Percentiles rank a stretch among this genome's conserved stretches.
phyloP scores from a whole-genome alignment of 2,888 invertebrate species.

The Scrobipalpa costella region DNA sequence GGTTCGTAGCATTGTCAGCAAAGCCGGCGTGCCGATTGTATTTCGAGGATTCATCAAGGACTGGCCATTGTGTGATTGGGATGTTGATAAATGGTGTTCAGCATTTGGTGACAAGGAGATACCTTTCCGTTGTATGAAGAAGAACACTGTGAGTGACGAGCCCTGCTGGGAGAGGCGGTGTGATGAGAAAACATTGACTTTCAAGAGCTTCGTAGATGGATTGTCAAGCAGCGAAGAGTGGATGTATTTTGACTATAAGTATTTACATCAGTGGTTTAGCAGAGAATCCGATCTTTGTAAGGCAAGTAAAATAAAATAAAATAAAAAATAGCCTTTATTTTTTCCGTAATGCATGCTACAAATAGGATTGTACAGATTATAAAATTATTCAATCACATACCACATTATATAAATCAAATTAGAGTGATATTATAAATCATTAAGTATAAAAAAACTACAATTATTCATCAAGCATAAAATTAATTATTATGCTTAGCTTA shows the following conservation, averaged over 20 bases:
- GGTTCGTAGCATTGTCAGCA: constrained; percentile 50
- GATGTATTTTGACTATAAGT: constrained; percentile 93
- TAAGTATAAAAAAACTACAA: no score
- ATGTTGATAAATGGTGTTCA: constrained; percentile 80
- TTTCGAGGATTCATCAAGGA: constrained; percentile 75
- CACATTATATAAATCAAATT: no score
- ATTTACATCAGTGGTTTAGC: constrained; percentile 85
- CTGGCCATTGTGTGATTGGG: constrained; percentile 83
- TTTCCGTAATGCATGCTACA: no score
- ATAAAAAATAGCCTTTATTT: no score
- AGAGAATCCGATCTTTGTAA: constrained; percentile 79
- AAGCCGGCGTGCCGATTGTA: constrained; percentile 71
- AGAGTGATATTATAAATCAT: no score
- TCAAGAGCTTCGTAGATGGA: constrained; percentile 82
- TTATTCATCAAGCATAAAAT: no score
- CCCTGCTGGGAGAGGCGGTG: constrained; percentile 92
- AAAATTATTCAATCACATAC: no score
- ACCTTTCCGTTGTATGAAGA: constrained; percentile 78
- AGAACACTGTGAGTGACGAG: constrained; percentile 64
- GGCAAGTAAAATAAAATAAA: constrained; percentile 56
- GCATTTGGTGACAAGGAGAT: constrained; percentile 79
- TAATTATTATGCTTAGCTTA: no score
- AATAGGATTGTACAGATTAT: no score
- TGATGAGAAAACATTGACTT: constrained; percentile 77
- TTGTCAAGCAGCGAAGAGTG: constrained; percentile 76